phyloP scores from a whole-genome alignment of 2,113 vertebrate species.

The Python bivittatus region DNA sequence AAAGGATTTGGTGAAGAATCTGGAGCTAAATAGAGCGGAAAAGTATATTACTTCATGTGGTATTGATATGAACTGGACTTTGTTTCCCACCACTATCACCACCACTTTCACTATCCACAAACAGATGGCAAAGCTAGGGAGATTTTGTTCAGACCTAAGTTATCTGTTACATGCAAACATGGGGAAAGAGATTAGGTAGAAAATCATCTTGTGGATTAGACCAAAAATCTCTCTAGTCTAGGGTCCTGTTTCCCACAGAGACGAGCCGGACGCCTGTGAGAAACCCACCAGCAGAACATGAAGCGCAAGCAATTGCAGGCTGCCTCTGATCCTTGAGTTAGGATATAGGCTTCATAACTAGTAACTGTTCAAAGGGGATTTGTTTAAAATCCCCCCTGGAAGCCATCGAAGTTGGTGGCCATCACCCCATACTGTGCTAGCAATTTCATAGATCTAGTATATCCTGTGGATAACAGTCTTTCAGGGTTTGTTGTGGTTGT shows the following conservation, averaged over 20 bases:
- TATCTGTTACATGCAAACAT: neutral
- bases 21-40: neutral
- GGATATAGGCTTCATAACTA: neutral
- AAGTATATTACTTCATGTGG: neutral
- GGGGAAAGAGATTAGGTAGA: neutral
- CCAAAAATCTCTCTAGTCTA: neutral
- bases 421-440: neutral
- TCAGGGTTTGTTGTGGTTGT: neutral
- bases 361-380: neutral
- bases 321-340: neutral
- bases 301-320: neutral
- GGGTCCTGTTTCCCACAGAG: neutral
- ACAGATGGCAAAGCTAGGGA: neutral
- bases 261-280: neutral
- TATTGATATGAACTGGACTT: neutral
- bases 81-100: neutral
- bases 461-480: neutral
- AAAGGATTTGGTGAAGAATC: neutral
- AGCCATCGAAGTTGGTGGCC: neutral
- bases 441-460: neutral
- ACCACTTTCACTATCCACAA: neutral
- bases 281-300: neutral
- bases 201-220: neutral
- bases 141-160: neutral
- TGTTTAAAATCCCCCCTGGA: neutral